Percentiles rank a stretch among this genome's conserved stretches.
Conservation (phyloP, 92 coral and sea anemone genomes). For the Epizoanthus illoricatus region DNA sequence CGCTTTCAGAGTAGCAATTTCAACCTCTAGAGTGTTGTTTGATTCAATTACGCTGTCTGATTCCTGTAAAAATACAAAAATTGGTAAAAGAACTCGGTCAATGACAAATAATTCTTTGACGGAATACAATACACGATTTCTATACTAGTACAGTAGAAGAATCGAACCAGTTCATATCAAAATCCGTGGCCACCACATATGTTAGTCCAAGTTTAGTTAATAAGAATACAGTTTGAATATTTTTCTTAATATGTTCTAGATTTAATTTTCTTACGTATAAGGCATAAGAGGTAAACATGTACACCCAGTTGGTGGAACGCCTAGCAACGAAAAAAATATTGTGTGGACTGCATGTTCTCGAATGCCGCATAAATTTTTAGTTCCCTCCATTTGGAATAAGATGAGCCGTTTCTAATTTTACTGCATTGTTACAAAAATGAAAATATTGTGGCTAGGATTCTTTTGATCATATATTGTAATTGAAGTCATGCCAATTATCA, state of each 20-base stretch:
- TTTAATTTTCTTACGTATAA: background rate
- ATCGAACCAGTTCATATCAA: too few species aligned
- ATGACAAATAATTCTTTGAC: background rate
- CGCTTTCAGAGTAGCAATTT: slow-evolving; percentile 17
- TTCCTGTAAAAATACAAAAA: slow-evolving; percentile 13
- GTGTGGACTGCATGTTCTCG: background rate
- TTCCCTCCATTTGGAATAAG: background rate
- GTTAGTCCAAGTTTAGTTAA: too few species aligned
- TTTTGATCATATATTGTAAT: background rate
- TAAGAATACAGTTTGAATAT: too few species aligned
- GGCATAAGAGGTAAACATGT: background rate
- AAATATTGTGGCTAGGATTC: background rate
- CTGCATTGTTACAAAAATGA: background rate
- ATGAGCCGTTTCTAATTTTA: background rate
- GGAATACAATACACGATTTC: background rate
- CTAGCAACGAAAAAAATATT: background rate
- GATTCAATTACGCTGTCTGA: slow-evolving; percentile 26
- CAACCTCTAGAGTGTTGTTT: slow-evolving; percentile 24
- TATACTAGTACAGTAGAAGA: background rate
- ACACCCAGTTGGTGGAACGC: background rate
- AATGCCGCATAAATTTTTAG: background rate
- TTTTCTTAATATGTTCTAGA: background rate
- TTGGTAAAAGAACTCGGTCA: background rate
- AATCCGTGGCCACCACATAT: too few species aligned
- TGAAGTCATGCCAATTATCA: background rate